These are phyloP conservation scores for Triplophysa rosa DNA, from an alignment of 2,113 vertebrate species.

Conservation along the genomic window DNA sequence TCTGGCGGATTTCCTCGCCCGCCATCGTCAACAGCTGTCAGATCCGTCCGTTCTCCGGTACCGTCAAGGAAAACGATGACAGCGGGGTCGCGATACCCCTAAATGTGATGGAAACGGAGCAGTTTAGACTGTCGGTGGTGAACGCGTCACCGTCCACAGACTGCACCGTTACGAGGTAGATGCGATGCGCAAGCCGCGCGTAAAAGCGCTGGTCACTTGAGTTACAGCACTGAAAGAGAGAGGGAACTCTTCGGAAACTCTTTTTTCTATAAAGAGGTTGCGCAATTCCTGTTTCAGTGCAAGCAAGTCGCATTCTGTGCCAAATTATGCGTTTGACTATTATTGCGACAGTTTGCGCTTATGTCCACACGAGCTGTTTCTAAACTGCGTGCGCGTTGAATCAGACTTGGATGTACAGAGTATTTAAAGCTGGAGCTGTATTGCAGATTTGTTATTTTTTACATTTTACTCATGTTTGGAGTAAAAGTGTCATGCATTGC, in stretches of 20 bases:
- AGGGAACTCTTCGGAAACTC: background rate
- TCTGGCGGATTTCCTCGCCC: slow-evolving; percentile 85
- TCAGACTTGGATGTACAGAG: slow-evolving; percentile 24
- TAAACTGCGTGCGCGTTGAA: slow-evolving; percentile 26
- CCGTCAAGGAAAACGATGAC: slow-evolving; percentile 80
- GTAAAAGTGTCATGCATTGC: background rate
- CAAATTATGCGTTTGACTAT: background rate
- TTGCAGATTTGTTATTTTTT: background rate
- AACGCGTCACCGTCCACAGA: slow-evolving; percentile 48
- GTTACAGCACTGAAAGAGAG: background rate
- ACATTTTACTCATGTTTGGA: background rate
- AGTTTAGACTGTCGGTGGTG: slow-evolving; percentile 60
- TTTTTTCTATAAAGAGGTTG: background rate
- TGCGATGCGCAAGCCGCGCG: background rate
- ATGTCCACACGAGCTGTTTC: slow-evolving; percentile 19
- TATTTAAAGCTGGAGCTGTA: background rate
- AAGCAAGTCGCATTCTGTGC: background rate
- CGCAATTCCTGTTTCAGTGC: background rate
- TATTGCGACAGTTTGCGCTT: slow-evolving; percentile 4
- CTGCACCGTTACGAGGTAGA: slow-evolving; percentile 21
- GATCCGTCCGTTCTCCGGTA: slow-evolving; percentile 78
- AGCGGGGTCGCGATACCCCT: slow-evolving; percentile 67
- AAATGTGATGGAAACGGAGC: slow-evolving; percentile 67
- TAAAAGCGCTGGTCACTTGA: background rate
- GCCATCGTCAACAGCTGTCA: slow-evolving; percentile 72